These are phyloP conservation scores for Vanessa tameamea DNA, from an alignment of 1,140 invertebrate species.

Conservation along the genomic window DNA sequence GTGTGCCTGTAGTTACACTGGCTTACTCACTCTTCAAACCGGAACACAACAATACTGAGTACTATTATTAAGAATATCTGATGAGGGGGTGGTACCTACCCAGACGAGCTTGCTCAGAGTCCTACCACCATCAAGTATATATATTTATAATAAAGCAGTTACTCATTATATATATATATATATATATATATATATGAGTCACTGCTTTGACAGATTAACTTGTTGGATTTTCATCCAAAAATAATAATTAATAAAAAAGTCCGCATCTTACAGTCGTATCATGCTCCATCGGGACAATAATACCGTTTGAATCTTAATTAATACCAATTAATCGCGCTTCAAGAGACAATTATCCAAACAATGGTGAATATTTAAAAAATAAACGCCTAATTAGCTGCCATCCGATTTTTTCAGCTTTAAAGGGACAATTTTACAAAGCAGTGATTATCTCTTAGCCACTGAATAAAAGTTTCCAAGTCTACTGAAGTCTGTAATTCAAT, in stretches of 20 bases:
- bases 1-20: too few species aligned
- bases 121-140: too few species aligned
- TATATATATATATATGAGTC: too few species aligned
- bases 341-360: slow-evolving; percentile 58
- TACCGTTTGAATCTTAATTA: slow-evolving; percentile 72
- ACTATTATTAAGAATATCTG: too few species aligned
- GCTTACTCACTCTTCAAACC: too few species aligned
- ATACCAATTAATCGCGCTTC: slow-evolving; percentile 65
- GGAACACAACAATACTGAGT: too few species aligned
- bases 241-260: slow-evolving; percentile 36
- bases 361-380: slow-evolving; percentile 45
- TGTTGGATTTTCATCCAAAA: slow-evolving; percentile 19
- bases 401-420: slow-evolving; percentile 29
- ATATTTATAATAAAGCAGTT: too few species aligned
- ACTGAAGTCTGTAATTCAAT: slow-evolving; percentile 12
- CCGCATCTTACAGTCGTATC: slow-evolving; percentile 55
- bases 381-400: slow-evolving; percentile 43
- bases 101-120: too few species aligned
- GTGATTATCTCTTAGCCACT: slow-evolving; percentile 18
- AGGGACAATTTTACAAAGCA: slow-evolving; percentile 18
- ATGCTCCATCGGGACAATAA: slow-evolving; percentile 61
- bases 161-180: too few species aligned
- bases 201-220: too few species aligned
- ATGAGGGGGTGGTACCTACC: too few species aligned
- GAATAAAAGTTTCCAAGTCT: slow-evolving; percentile 7